These are phyloP conservation scores for Xanthia togata DNA, from an alignment of 2,888 invertebrate genomes.

Conservation along the genomic window DNA sequence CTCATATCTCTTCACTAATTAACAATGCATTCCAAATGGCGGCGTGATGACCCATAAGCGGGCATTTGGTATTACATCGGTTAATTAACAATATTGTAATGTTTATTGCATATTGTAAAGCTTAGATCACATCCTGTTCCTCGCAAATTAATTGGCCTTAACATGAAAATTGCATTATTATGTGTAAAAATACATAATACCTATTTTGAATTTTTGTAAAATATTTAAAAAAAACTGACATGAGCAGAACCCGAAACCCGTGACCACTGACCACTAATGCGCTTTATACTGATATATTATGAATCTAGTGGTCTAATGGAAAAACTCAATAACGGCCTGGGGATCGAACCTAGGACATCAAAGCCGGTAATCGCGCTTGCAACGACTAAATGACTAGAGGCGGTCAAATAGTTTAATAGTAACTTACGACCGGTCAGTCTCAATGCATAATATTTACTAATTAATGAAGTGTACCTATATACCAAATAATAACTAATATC, in stretches of 20 bases:
- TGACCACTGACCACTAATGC: not conserved
- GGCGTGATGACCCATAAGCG: no score
- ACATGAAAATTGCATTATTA: no score
- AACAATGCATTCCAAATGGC: slow-evolving; percentile 37
- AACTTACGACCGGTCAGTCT: not conserved
- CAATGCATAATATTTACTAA: not conserved
- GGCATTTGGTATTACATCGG: no score
- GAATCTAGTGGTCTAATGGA: not conserved
- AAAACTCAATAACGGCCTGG: not conserved
- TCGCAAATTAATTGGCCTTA: not conserved
- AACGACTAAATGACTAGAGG: not conserved
- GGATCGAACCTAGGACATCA: not conserved
- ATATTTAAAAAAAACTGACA: not conserved
- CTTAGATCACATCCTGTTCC: slow-evolving; percentile 12
- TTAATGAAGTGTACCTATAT: not conserved
- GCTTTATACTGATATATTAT: not conserved
- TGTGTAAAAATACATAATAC: not conserved
- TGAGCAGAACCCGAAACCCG: not conserved
- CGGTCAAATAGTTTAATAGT: not conserved
- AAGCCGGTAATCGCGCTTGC: not conserved
- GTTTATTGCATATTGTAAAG: slow-evolving; percentile 13
- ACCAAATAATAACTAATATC: not conserved
- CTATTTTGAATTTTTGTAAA: no score
- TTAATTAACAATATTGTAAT: slow-evolving; percentile 19
- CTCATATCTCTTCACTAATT: slow-evolving; percentile 24